Evolutionary conservation across 1,140 invertebrate species (phyloP), one percentile per base, ranked within the genome.

Genomic region (Maconellicoccus hirsutus): DNA sequence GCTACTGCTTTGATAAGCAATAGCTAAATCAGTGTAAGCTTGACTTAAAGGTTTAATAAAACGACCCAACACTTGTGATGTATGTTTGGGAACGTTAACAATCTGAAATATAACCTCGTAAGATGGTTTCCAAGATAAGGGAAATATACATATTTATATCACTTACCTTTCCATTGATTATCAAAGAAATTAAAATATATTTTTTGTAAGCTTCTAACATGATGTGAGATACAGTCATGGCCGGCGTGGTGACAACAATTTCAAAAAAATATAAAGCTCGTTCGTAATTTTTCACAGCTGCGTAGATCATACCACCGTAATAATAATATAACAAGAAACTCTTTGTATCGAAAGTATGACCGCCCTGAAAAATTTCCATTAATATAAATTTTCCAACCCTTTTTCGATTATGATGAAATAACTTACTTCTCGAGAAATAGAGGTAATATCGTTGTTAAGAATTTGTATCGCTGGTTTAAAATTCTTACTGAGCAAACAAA

Each of bases 171-270:
- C 94, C 94, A 82, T 94, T 87, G 66, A 94, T 80, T 77, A 98
- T 93, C 25, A 97, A 82, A 29, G 92, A 93, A 27, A 98, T 87
- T 66, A 98, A 82, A 75, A 96, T 90, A 77, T 92, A 97, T 79
- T 98, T 98, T 81, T 98, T 98, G 77, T 97, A 98, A 12, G 94
- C 88, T 82, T 98, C 95, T 25, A 98, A 80, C 93, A 98, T 96
- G 73, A 98, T 94, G 78, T 96, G 92, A 73, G 94, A 96, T 22
- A 98, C 90, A 29, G 93, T 93, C 80, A 92, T 86, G 70, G 93
- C 91, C 0, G 94, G 94, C 21, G 93, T 94, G 12, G 93, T 95
- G 63, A 97, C 87, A 73, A 89, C 93, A 61, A 96, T 92, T 86
- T 98, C 94, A 81, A 94, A 96, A 79, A 94, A 96, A 79, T 95